A percentile compares a stretch with the other conserved stretches of the same genome.
These are phyloP conservation scores for Thinocorus orbignyianus DNA, from an alignment of 2,113 vertebrate species.

Conservation along the genomic window DNA sequence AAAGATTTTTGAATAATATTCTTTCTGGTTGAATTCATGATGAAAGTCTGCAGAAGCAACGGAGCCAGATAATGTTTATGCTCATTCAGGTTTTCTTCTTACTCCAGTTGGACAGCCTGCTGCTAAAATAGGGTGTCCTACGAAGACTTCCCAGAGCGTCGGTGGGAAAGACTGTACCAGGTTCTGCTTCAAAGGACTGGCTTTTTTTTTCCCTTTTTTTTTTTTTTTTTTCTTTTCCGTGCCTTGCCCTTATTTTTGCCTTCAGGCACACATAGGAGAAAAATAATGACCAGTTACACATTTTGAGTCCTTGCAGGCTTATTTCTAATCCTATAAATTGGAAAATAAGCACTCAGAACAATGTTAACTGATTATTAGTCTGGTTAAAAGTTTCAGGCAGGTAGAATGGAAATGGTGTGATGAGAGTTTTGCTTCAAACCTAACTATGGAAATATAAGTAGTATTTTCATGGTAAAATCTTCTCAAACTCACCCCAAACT, in stretches of 20 bases:
- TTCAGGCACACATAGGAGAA: neutral
- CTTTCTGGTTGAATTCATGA: neutral
- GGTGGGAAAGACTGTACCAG: neutral
- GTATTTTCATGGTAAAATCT: neutral
- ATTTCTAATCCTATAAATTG: neutral
- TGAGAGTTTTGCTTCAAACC: neutral
- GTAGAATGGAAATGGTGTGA: neutral
- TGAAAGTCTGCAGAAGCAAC: neutral
- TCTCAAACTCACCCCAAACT: neutral
- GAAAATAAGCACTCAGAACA: neutral
- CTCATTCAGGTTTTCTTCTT: neutral
- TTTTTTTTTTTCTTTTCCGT: neutral
- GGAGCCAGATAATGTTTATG: neutral
- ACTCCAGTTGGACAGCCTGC: neutral
- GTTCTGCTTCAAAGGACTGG: neutral
- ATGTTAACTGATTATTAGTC: neutral
- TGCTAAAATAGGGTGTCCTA: neutral
- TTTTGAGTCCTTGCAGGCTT: neutral
- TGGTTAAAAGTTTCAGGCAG: neutral
- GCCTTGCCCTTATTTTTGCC: neutral
- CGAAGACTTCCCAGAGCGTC: neutral
- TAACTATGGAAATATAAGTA: neutral
- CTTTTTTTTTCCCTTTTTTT: neutral
- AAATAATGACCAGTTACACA: neutral
- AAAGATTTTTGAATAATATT: neutral